Evolutionary conservation across 2,113 vertebrate genomes (phyloP), one percentile per base, ranked within the genome.

Genomic region (Psilopsiagon aymara): DNA sequence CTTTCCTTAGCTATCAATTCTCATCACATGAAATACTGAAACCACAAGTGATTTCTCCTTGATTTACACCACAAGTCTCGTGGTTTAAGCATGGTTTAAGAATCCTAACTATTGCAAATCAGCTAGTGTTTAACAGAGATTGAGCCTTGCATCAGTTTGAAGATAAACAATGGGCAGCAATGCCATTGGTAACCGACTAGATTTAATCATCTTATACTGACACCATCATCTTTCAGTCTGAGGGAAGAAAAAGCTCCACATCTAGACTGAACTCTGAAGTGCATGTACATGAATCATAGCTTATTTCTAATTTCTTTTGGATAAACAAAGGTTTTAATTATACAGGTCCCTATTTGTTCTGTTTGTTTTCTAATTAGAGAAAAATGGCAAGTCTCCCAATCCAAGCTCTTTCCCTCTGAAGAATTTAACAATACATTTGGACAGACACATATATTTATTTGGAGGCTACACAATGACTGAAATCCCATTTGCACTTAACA

Each of bases 261-360:
- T 39, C 43, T 78, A 55, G 85, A 86, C 25, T 85, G 71, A 96
- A 64, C 76, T 95, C 84, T 49, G 28, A 93, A 95, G 77, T 62
- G 91, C 76, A 28, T 49, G 18, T 76, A 88, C 76, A 97, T 97
- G 95, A 97, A 94, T 97, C 81, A 95, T 39, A 79, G 81, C 43
- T 89, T 57, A 3, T 69, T 69, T 92, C 86, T 95, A 84, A 85
- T 41, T 94, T 96, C 64, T 85, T 97, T 96, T 97, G 96, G 88
- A 88, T 75, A 95, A 98, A 97, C 94, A 97, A 97, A 96, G 59
- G 39, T 96, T 97, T 97, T 98, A 98, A 97, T 98, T 97, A 97
- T 97, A 95, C 81, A 97, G 84, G 46, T 90, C 86, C 64, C 10
- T 76, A 70, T 64, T 93, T 87, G 90, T 86, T 95, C 92, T 95